phyloP scores from a whole-genome alignment of 2,888 invertebrate species.

The Eristalis pertinax region DNA sequence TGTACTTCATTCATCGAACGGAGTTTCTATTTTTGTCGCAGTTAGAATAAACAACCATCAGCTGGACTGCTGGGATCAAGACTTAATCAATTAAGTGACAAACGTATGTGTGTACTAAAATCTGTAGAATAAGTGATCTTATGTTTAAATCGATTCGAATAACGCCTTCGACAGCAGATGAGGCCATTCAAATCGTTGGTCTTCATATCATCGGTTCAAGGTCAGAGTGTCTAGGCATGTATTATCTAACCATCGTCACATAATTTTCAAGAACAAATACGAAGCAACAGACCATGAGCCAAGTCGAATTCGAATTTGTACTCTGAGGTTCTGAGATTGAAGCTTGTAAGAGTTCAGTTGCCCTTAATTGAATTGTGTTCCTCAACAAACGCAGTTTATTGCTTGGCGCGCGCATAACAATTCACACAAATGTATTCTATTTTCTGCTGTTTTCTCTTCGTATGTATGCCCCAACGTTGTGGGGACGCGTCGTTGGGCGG shows the following conservation, averaged over 20 bases:
- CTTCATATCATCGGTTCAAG: conserved; percentile 49
- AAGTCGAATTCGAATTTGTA: neutral
- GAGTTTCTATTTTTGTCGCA: neutral
- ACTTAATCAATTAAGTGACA: neutral
- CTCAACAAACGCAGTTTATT: conserved; percentile 22
- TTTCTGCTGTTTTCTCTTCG: conserved; percentile 30
- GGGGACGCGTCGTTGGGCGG: neutral
- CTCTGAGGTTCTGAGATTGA: neutral
- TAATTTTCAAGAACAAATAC: neutral
- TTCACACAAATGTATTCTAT: conserved; percentile 19
- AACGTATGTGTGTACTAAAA: conserved; percentile 2
- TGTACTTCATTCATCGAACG: neutral
- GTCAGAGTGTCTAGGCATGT: conserved; percentile 28
- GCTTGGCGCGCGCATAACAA: conserved; percentile 38
- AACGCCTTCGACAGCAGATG: neutral
- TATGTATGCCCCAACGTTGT: neutral
- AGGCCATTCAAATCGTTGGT: conserved; percentile 34
- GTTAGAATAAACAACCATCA: neutral
- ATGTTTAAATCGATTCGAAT: conserved; percentile 35
- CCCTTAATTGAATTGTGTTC: conserved; percentile 37
- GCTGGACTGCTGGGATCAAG: neutral
- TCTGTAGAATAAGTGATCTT: neutral
- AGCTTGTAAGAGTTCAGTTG: conserved; percentile 44
- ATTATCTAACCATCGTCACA: conserved; percentile 55
- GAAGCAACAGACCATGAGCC: neutral